Evolutionary conservation across 2,888 invertebrate genomes (phyloP).

Genomic region (Quadriops clusia): DNA sequence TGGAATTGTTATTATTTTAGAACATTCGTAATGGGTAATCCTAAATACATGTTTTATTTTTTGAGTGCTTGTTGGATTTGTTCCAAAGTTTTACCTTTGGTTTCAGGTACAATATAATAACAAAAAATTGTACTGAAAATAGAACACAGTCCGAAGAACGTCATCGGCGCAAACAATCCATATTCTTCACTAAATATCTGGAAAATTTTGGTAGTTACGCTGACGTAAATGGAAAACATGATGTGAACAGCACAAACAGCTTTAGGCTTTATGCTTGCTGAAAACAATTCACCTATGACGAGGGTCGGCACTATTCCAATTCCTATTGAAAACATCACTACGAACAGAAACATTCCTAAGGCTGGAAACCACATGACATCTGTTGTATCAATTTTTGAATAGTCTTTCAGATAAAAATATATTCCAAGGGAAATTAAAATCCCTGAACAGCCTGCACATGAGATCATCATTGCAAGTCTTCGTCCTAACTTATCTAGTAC

Average conservation of each 20-base stretch:
- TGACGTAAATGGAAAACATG: slow-evolving; percentile 20
- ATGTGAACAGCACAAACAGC: slow-evolving; percentile 21
- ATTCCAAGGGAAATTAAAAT: slow-evolving; percentile 17
- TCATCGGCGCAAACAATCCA: slow-evolving; percentile 24
- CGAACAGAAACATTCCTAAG: slow-evolving; percentile 20
- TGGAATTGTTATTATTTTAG: no score
- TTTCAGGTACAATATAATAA: slow-evolving; percentile 25
- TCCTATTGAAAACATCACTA: slow-evolving; percentile 9
- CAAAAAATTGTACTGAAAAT: slow-evolving; percentile 20
- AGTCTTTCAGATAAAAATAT: slow-evolving; percentile 21
- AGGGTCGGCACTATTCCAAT: slow-evolving; percentile 12
- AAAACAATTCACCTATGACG: slow-evolving; percentile 18
- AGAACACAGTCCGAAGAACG: slow-evolving; percentile 19
- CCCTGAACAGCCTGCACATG: slow-evolving; percentile 18
- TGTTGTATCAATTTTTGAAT: slow-evolving; percentile 16
- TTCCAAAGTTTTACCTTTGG: slow-evolving; percentile 29
- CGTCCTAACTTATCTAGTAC: slow-evolving; percentile 23
- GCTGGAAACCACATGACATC: slow-evolving; percentile 23
- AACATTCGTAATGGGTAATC: not conserved
- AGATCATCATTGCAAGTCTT: slow-evolving; percentile 20
- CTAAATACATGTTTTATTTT: slow-evolving; percentile 8
- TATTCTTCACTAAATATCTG: slow-evolving; percentile 22
- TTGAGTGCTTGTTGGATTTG: slow-evolving; percentile 28
- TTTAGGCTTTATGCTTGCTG: slow-evolving; percentile 24
- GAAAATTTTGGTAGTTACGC: slow-evolving; percentile 24